Evolutionary conservation across 2,113 vertebrate species (phyloP).

Genomic region (Tonatia bakeri): DNA sequence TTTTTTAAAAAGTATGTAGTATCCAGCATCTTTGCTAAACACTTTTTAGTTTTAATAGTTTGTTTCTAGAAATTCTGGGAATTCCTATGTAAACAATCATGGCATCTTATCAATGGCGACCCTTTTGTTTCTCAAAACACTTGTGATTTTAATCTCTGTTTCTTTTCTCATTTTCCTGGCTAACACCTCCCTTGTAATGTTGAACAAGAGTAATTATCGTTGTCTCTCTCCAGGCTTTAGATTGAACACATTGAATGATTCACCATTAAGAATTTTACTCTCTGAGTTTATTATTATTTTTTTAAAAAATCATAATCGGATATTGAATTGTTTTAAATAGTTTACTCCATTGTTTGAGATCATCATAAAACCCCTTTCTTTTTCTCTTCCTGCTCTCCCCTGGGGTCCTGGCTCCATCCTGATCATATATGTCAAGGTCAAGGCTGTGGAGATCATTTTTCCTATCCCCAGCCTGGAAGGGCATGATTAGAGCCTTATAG

Average conservation of each 20-base stretch:
- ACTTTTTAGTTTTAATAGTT: neutral
- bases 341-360: neutral
- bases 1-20: neutral
- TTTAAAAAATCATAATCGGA: conserved; percentile 22
- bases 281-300: neutral
- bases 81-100: neutral
- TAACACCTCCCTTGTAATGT: neutral
- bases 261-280: neutral
- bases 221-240: neutral
- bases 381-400: neutral
- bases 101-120: neutral
- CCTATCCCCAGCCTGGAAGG: neutral
- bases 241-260: neutral
- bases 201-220: neutral
- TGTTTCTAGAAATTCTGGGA: neutral
- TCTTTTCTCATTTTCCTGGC: neutral
- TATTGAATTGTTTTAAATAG: neutral
- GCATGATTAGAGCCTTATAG: neutral
- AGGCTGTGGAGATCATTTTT: neutral
- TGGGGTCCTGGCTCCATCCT: neutral
- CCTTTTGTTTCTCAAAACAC: neutral
- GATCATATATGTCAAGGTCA: neutral
- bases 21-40: neutral
- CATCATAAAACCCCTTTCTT: neutral
- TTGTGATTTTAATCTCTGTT: neutral